Base-by-base conservation (phyloP, 30 jellyfish, hydroid and myxozoan genomes). In the Hydractinia echinata region DNA sequence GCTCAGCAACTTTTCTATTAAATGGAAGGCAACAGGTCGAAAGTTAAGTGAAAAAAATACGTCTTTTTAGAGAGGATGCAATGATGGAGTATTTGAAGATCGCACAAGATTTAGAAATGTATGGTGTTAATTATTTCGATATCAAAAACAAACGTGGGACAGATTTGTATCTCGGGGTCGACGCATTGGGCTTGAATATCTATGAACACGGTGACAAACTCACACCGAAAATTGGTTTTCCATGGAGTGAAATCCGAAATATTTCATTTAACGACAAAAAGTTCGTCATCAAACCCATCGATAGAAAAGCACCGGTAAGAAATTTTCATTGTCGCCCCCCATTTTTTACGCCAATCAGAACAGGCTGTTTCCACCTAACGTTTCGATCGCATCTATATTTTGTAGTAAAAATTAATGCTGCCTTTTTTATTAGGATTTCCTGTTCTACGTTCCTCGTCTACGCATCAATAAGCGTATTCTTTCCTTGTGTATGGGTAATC, bases 401-500 rank as follows among this genome's bases (percentile, higher is more conserved):
- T 30, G 44, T 30, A 30, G 44, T 30, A 30, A 30, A 30, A 30
- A 30, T 9, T 13, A 64, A n/a, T 13, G 19, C 51, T 64, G 9
- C 5, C 19, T n/a, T 16, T 54, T 8, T 51, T 50, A 30, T 56
- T 72, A 87, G 96, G 99, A 94, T 54, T 94, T 94, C 68, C 95
- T 85, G 16, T 88, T 94, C 92, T 72, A 76, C 39, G 99, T 89
- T 50, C 95, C 86, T 54, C 89, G 97, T 62, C 79, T 94, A 80
- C 92, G 97, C 60, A 88, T 88, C 81, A 94, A 94, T 87, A 88
- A 94, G 85, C 94, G 97, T 13, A 94, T 94, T 18, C 83, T 94
- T 16, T 91, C 97, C 52, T 79, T 94, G 71, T 84, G 96, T 72
- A 94, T 88, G 96, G 99, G 99, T 66, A 94, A 94, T 77, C 99